Conservation (phyloP, 2,797 vertebrate genomes). For the Artibeus jamaicensis region DNA sequence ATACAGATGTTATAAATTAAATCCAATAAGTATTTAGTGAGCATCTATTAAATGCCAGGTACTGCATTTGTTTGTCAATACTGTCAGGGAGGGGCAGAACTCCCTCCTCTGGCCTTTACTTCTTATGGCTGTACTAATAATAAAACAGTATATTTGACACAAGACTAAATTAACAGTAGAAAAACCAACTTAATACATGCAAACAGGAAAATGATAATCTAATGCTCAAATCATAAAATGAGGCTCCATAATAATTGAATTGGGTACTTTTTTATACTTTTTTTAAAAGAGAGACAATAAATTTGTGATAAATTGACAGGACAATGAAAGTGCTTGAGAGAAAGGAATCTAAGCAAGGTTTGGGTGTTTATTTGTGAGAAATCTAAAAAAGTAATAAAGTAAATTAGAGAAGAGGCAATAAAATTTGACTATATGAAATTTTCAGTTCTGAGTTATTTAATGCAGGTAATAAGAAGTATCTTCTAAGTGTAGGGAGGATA, state of each 20-base stretch:
- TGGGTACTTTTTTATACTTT: neutral
- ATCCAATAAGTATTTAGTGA: neutral
- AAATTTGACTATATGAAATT: neutral
- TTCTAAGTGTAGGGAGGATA: neutral
- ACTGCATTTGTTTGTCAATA: neutral
- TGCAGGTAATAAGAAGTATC: neutral
- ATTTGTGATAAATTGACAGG: neutral
- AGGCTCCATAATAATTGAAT: neutral
- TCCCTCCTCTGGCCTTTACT: neutral
- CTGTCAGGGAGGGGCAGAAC: neutral
- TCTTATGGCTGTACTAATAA: too few relatives aligned
- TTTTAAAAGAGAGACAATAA: neutral
- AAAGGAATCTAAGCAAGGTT: neutral
- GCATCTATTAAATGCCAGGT: neutral
- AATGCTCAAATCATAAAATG: neutral
- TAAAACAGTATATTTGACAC: neutral
- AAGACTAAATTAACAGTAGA: neutral
- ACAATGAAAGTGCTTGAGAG: neutral
- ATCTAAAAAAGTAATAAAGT: neutral
- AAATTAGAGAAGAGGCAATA: neutral
- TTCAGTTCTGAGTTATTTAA: neutral
- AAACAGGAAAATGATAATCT: too few relatives aligned
- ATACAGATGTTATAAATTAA: neutral
- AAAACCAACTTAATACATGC: neutral
- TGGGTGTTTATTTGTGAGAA: neutral